Percentiles rank a stretch among this genome's conserved stretches.
phyloP scores from a whole-genome alignment of 2,888 invertebrate genomes.

The Molorchus minor region DNA sequence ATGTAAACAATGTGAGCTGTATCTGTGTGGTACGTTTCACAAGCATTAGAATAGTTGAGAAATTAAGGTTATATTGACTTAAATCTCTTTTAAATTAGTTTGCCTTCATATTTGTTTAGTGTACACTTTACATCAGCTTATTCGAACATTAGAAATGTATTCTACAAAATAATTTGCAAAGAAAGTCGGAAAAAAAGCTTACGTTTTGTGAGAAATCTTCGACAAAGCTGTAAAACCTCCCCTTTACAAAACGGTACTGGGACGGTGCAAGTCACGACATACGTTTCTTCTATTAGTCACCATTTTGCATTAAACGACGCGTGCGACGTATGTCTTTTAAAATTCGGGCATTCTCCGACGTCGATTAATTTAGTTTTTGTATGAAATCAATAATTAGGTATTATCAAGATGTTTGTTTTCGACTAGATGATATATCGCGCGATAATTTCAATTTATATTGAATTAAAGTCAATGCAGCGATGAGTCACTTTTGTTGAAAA shows the following conservation, averaged over 20 bases:
- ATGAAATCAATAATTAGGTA: slow-evolving; percentile 12
- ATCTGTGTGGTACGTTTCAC: slow-evolving; percentile 21
- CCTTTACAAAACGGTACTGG: slow-evolving; percentile 13
- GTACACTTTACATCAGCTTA: no score
- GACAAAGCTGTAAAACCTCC: slow-evolving; percentile 31
- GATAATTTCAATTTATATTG: no score
- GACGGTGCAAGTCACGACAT: slow-evolving; percentile 24
- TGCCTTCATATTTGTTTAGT: no score
- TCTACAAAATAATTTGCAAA: slow-evolving; percentile 4
- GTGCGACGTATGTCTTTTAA: slow-evolving; percentile 34
- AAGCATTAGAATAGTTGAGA: slow-evolving; percentile 19
- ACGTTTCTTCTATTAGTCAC: slow-evolving; percentile 24
- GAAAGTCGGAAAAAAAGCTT: slow-evolving; percentile 28
- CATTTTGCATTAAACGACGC: slow-evolving; percentile 29
- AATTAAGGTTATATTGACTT: slow-evolving; percentile 44
- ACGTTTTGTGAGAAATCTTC: slow-evolving; percentile 33
- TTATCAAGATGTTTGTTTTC: no score
- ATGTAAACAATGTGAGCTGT: slow-evolving; percentile 27
- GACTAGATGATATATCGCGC: no score
- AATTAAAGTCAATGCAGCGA: no score
- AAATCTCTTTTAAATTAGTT: slow-evolving; percentile 33
- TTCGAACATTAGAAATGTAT: no score
- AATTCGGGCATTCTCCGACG: slow-evolving; percentile 22
- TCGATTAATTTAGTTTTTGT: slow-evolving; percentile 29
- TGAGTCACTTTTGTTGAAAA: no score